These are phyloP conservation scores for Proctacanthus coquilletti DNA, from an alignment of 1,140 invertebrate species.

Conservation along the genomic window DNA sequence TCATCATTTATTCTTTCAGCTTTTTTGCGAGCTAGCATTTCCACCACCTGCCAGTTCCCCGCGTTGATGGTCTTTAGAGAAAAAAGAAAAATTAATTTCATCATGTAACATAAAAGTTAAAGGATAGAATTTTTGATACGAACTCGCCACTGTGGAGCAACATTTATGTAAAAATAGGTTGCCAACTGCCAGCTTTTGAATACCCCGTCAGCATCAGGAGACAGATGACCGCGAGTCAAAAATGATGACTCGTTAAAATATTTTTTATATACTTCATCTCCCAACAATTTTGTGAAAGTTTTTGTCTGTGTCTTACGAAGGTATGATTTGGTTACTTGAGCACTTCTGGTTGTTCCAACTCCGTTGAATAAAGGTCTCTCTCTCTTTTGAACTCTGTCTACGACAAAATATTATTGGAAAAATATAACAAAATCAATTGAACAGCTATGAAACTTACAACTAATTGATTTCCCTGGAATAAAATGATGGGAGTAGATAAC, in stretches of 20 bases:
- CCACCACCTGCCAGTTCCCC: slow-evolving; percentile 35
- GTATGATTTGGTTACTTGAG: slow-evolving; percentile 12
- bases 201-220: slow-evolving; percentile 37
- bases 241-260: slow-evolving; percentile 27
- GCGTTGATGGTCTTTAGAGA: slow-evolving; percentile 24
- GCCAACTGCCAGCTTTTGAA: slow-evolving; percentile 31
- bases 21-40: slow-evolving; percentile 23
- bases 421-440: not conserved
- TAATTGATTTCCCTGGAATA: slow-evolving; percentile 6
- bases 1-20: slow-evolving; percentile 12
- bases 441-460: not conserved
- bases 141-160: slow-evolving; percentile 36
- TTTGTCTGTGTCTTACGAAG: slow-evolving; percentile 19
- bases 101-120: not conserved
- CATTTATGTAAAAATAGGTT: slow-evolving; percentile 38
- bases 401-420: slow-evolving; percentile 5
- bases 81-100: not conserved
- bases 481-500: slow-evolving; percentile 12
- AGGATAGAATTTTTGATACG: no score
- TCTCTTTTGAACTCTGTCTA: slow-evolving; percentile 17
- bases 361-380: slow-evolving; percentile 19
- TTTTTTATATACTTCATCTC: slow-evolving; percentile 12
- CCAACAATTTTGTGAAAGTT: slow-evolving; percentile 23
- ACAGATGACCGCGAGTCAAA: slow-evolving; percentile 35
- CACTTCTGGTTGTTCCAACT: slow-evolving; percentile 12